Base-by-base conservation (phyloP, 1,140 invertebrate genomes). In the Drosophila bocki region DNA sequence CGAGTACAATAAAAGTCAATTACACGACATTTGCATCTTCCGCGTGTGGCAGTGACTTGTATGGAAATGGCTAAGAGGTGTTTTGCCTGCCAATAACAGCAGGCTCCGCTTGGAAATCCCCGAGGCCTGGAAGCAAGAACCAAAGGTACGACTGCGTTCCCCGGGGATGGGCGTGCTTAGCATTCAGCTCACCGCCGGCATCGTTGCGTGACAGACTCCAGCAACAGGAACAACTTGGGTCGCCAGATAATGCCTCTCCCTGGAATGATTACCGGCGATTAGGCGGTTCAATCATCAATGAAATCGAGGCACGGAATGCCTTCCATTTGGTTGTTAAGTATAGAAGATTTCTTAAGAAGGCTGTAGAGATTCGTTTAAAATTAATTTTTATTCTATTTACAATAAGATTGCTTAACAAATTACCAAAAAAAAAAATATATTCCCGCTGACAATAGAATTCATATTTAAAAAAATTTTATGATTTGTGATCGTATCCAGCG, bases 201-300 rank as follows among this genome's bases (percentile, higher is more conserved):
- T 71, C 54, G 59, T 56, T 62, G 78, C 82, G 75, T 86, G 75
- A 67, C 76, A 74, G 48, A 59, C 42, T 50, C 44, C 33, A 42
- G 53, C n/a, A 22, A 39, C 47, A 57, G 58, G 42, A 48, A 45
- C 53, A 54, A 26, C 50, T 79, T 60, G 32, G 45, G 7, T 33
- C 42, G 57, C 53, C 37, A 39, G 45, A 45, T 74, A 69, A 59
- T 72, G 83, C 62, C 59, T 72, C 50, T 81, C 69, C 80, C 61
- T 82, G 51, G 54, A 57, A 61, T 80, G 71, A 83, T 86, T 83
- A 69, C 67, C 61, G 68, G 35, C 74, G 62, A 87, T 86, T 88
- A 88, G 48, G 41, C 45, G 62, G 51, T 33, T 79, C 75, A 86
- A 82, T 82, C 83, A 83, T 76, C 65, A 76, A 76, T 86, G 53